A percentile compares a stretch with the other conserved stretches of the same genome.
Conservation (phyloP, 2,797 vertebrate genomes). For the Ispidina picta region DNA sequence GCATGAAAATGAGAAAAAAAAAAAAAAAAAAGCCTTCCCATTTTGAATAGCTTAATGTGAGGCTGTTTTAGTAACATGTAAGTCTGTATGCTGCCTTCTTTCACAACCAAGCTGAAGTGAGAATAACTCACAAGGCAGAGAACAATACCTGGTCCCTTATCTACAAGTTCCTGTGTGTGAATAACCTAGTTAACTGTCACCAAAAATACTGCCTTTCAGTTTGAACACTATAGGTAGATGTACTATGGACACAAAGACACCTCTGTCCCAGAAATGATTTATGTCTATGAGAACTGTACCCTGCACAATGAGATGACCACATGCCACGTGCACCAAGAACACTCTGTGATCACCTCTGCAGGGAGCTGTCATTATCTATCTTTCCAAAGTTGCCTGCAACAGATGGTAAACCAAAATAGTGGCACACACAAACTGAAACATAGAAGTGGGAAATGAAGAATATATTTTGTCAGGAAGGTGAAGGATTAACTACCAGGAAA, state of each 20-base stretch:
- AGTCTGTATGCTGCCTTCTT: background rate
- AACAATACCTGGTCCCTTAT: background rate
- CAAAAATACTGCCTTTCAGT: background rate
- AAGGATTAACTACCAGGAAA: conserved; percentile 29
- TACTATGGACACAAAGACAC: background rate
- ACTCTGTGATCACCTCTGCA: conserved; percentile 17
- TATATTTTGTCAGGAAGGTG: background rate
- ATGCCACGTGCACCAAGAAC: background rate
- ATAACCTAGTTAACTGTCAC: background rate
- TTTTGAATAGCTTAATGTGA: conserved; percentile 33
- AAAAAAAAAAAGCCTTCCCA: background rate
- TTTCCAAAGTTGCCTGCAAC: conserved; percentile 57
- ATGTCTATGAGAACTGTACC: background rate
- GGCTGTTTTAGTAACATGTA: background rate
- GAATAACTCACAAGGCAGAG: background rate
- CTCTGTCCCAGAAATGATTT: background rate
- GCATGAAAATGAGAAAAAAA: conserved; percentile 6
- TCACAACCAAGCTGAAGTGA: background rate
- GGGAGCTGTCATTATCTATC: conserved; percentile 35
- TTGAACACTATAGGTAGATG: background rate
- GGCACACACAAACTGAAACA: conserved; percentile 47
- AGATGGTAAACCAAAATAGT: conserved; percentile 58
- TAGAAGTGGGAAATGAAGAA: conserved; percentile 50
- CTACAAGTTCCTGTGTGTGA: background rate
- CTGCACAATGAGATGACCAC: background rate